Conservation (phyloP, 1,140 invertebrate genomes). For the Pseudomyrmex cubaensis region DNA sequence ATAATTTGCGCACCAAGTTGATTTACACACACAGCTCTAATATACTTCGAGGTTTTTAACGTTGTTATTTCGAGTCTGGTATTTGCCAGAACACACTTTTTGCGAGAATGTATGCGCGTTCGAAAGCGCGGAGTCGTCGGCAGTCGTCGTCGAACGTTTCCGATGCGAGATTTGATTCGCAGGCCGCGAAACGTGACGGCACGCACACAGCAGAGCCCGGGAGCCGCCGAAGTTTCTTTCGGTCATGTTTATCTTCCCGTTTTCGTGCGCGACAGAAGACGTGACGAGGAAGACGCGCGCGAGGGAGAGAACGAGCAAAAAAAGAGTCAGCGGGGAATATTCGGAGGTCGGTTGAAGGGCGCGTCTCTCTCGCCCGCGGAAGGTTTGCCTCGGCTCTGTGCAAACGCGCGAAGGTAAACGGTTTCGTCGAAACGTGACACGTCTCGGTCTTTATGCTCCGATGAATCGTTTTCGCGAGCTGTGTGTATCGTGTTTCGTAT, state of each 20-base stretch:
- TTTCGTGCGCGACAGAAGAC: conserved; percentile 50
- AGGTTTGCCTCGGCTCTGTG: not conserved
- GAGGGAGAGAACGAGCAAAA: not conserved
- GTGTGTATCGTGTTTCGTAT: conserved; percentile 28
- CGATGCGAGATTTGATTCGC: conserved; percentile 39
- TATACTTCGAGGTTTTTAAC: not conserved
- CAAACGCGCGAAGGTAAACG: conserved; percentile 4
- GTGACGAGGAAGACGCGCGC: not conserved
- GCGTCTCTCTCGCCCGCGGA: not conserved
- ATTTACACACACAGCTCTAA: too few species aligned
- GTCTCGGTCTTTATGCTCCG: conserved; percentile 11
- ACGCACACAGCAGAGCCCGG: conserved; percentile 45
- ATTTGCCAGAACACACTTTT: not conserved
- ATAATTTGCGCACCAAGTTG: not conserved
- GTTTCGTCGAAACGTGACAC: conserved; percentile 23
- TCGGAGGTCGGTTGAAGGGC: conserved; percentile 11
- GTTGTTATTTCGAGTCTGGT: not conserved
- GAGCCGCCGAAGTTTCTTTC: conserved; percentile 60
- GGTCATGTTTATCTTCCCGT: conserved; percentile 62
- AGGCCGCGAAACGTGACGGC: conserved; percentile 59
- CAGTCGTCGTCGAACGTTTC: not conserved
- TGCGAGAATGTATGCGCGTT: not conserved
- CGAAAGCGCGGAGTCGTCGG: not conserved
- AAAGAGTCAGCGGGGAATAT: conserved; percentile 15
- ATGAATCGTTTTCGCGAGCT: conserved; percentile 21